These are phyloP conservation scores for Porites evermanni DNA, from an alignment of 92 coral and sea anemone genomes.

Conservation along the genomic window DNA sequence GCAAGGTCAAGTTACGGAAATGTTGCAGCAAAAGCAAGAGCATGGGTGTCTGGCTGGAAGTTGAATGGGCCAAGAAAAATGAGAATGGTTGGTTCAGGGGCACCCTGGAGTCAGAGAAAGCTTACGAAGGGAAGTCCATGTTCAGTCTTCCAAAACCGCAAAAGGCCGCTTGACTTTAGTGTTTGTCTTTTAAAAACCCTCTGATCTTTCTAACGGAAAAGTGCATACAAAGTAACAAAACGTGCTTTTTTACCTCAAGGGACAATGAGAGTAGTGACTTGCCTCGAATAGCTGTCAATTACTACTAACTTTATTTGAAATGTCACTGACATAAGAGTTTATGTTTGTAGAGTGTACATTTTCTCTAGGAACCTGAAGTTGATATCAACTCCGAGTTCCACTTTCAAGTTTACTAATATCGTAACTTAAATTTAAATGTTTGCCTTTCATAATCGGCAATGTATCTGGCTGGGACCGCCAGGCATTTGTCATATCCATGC, in stretches of 20 bases:
- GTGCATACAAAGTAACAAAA: neutral
- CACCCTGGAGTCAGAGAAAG: neutral
- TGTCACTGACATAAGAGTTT: no score
- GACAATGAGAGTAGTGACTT: no score
- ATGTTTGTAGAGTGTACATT: no score
- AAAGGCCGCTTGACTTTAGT: neutral
- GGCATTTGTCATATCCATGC: neutral
- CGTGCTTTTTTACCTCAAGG: neutral
- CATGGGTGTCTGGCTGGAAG: slow-evolving; percentile 78
- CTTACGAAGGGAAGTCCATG: slow-evolving; percentile 33
- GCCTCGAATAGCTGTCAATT: no score
- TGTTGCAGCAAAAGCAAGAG: slow-evolving; percentile 61
- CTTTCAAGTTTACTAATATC: no score
- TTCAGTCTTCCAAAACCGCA: slow-evolving; percentile 34
- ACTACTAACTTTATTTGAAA: no score
- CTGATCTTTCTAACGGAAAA: neutral
- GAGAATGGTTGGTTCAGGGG: slow-evolving; percentile 66
- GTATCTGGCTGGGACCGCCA: neutral
- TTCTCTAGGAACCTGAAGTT: no score
- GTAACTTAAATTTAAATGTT: no score
- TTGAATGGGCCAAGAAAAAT: slow-evolving; percentile 78
- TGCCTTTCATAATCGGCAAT: no score
- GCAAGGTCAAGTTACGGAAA: slow-evolving; percentile 60
- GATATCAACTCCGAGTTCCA: no score
- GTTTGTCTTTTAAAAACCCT: neutral